Percentiles rank a stretch among this genome's conserved stretches.
Conservation (phyloP, 2,888 invertebrate species). For the Galerucella nymphaeae region DNA sequence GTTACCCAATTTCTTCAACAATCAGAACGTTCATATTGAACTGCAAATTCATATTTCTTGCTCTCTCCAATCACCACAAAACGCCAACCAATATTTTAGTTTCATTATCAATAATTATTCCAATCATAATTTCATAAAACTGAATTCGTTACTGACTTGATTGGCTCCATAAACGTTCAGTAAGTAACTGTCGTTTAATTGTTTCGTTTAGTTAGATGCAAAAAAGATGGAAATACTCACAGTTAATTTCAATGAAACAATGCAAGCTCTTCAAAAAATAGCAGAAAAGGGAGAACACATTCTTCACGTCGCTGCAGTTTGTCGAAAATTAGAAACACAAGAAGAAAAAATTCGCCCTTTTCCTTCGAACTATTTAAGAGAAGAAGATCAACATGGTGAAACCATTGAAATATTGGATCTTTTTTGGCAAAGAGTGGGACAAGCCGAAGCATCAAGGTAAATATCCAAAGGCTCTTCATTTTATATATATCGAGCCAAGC, state of each 20-base stretch:
- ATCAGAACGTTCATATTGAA: too few species aligned
- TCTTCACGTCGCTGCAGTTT: constrained; percentile 72
- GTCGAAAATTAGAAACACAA: constrained; percentile 75
- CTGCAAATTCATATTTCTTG: too few species aligned
- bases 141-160: too few species aligned
- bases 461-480: too few species aligned
- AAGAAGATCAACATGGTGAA: constrained; percentile 35
- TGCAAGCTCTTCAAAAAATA: constrained; percentile 68
- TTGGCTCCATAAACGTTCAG: neutral
- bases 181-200: neutral
- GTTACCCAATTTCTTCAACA: too few species aligned
- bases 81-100: too few species aligned
- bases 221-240: constrained; percentile 71
- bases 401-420: constrained; percentile 49
- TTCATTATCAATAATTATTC: too few species aligned
- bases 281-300: constrained; percentile 71
- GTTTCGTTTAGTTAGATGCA: constrained; percentile 60
- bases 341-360: constrained; percentile 68
- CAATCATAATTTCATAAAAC: too few species aligned
- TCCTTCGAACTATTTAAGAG: constrained; percentile 44
- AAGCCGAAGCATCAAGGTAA: constrained; percentile 53
- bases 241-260: constrained; percentile 71
- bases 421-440: constrained; percentile 60
- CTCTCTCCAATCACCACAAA: too few species aligned
- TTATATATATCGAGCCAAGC: too few species aligned